Base-by-base conservation (phyloP, 1,140 invertebrate genomes). In the Coenobita brevimanus region DNA sequence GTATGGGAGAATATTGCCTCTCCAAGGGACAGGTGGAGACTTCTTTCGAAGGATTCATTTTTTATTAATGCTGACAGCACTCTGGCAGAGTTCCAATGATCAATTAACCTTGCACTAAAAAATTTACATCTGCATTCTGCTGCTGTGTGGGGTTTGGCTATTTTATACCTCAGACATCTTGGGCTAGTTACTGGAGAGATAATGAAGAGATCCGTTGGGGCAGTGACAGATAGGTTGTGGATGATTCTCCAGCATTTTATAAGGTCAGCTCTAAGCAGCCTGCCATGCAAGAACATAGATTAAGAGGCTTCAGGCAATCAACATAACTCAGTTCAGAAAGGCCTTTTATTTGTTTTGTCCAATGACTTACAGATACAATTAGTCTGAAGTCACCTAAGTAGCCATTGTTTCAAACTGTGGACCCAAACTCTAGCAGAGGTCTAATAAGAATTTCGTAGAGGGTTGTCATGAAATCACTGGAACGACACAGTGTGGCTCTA, bases 401-500 rank as follows among this genome's bases (percentile, higher is more conserved):
- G 17, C 62, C 3, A 17, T n/a, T 21, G 62, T 64, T 64, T 30
- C 62, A 64, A 64, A 21, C 62, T 64, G 62, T 64, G 62, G 62
- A 64, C 62, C 62, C 62, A 64, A 64, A 64, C 62, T 64, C 62
- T 64, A 30, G 62, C 62, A 64, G 62, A 64, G 62, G 62, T 64
- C 3, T 64, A 64, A 64, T 64, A 17, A 24, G 62, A 30, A 30
- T 21, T 64, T 64, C 33, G 62, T 64, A 64, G 17, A 64, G 3
- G 62, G 62, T 21, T 64, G 33, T 3, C 62, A 64, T 64, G 62
- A n/a, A n/a, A n/a, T 64, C 62, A 64, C 17, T 30, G n/a, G 62
- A 64, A 3, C 17, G 17, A 30, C 62, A 64, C 62, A 64, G 62
- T 6, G 62, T 64, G 17, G 62, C n/a, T 73, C 36, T 73, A 36